Base-by-base conservation (phyloP, 2,888 invertebrate genomes). In the Lycaena phlaeas region DNA sequence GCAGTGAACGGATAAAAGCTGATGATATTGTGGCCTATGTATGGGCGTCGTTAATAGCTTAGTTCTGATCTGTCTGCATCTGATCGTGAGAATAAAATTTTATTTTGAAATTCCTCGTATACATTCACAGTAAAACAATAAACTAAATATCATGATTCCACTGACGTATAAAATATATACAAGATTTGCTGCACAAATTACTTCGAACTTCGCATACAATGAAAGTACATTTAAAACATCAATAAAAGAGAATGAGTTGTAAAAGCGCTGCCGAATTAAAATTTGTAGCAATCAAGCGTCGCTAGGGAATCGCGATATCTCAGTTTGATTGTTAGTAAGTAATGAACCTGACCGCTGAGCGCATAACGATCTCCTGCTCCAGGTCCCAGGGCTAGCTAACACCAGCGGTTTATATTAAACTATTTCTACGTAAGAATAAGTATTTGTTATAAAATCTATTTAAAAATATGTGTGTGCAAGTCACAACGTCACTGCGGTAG, bases 281-380 rank as follows among this genome's bases (percentile, higher is more conserved):
- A 57, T 54, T 53, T 56, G 52, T 48, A 50, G 48, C 49, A 50
- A 54, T 55, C 50, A 49, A 50, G 50, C 40, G 45, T 45, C 60
- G 46, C 60, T 39, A 31, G 59, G 61, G 59, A 57, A 22, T 45
- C 41, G 48, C 51, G 53, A 53, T 54, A 45, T 51, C 44, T 58
- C 51, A 52, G 53, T 54, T 54, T 58, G 57, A 63, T 65, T 65
- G 62, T 61, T 63, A 57, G 60, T 48, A 54, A 58, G 61, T 68
- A 69, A 67, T 55, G 60, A 66, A 61, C 58, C 61, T 57, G 57
- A 53, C 60, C 58, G 49, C 51, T 54, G 60, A 25, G 28, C 36
- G 44, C 45, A 41, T 48, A 48, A 45, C 42, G 37, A 49, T 42
- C 14, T 38, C 41, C n/a, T n/a, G n/a, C n/a, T n/a, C 30, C 22